Conservation (phyloP, 2,888 invertebrate genomes). For the Phyllotreta striolata region DNA sequence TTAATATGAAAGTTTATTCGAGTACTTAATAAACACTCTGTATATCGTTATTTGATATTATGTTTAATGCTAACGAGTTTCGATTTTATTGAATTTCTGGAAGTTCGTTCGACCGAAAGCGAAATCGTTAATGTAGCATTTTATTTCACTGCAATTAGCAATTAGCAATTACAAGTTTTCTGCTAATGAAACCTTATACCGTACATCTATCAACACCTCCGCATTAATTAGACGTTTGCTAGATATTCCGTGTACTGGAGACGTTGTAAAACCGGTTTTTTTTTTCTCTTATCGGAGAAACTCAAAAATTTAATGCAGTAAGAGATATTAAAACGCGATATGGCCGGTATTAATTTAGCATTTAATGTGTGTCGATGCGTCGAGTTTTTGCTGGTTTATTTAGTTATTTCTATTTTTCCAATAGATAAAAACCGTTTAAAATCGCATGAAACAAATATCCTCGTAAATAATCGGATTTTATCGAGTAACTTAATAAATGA, state of each 20-base stretch:
- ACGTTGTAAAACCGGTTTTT: conserved; percentile 28
- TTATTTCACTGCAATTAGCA: conserved; percentile 2
- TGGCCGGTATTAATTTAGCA: conserved; percentile 28
- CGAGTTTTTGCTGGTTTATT: conserved; percentile 11
- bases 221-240: conserved; percentile 29
- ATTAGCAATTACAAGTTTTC: conserved; percentile 26
- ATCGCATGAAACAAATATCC: conserved; percentile 8
- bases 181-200: conserved; percentile 29
- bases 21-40: no score
- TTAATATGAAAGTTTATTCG: no score
- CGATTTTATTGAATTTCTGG: not conserved
- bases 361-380: conserved; percentile 19
- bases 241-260: conserved; percentile 16
- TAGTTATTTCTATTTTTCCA: not conserved
- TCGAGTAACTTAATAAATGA: no score
- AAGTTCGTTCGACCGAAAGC: not conserved
- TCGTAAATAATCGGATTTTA: no score
- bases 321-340: conserved; percentile 27
- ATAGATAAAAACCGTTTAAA: conserved; percentile 3
- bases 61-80: no score
- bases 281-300: conserved; percentile 12
- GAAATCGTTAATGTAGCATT: conserved; percentile 5
- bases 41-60: no score
- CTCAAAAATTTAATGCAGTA: not conserved
- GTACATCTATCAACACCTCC: conserved; percentile 35